Evolutionary conservation across 1,140 invertebrate genomes (phyloP).

Genomic region (Cepaea nemoralis): DNA sequence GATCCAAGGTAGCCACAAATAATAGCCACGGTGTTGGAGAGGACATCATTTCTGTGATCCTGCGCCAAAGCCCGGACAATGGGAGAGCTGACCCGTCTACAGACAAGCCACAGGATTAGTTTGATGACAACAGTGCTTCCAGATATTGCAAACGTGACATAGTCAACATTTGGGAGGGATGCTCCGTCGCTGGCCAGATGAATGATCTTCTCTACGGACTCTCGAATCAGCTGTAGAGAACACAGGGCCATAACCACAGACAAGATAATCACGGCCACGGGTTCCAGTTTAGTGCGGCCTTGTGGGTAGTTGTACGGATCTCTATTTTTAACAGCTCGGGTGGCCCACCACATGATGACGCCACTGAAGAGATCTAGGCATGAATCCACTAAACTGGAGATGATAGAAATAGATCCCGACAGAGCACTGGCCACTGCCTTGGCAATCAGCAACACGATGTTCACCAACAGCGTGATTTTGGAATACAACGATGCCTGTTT

Average conservation of each 20-base stretch:
- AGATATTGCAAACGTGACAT: constrained; percentile 68
- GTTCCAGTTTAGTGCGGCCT: constrained; percentile 72
- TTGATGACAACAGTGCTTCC: constrained; percentile 65
- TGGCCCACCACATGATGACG: constrained; percentile 72
- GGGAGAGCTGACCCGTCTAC: constrained; percentile 60
- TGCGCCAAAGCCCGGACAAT: constrained; percentile 69
- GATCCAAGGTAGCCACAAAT: constrained; percentile 52
- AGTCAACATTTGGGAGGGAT: constrained; percentile 51
- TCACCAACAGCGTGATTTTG: constrained; percentile 55
- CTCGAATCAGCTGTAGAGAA: constrained; percentile 70
- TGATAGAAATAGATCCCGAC: constrained; percentile 73
- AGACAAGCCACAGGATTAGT: constrained; percentile 68
- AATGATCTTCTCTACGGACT: constrained; percentile 67
- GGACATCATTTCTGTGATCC: constrained; percentile 73
- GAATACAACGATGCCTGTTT: constrained; percentile 42
- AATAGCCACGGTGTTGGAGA: constrained; percentile 67
- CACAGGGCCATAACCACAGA: constrained; percentile 73
- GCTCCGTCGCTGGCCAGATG: constrained; percentile 38
- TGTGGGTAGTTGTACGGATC: constrained; percentile 73
- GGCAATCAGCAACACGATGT: constrained; percentile 65
- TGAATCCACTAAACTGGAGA: constrained; percentile 73
- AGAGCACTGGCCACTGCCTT: constrained; percentile 71
- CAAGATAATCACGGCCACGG: constrained; percentile 70
- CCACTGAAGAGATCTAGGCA: constrained; percentile 72
- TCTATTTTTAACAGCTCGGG: constrained; percentile 68